Conservation (phyloP, 2,888 invertebrate species). For the Chloroclystis v-ata region DNA sequence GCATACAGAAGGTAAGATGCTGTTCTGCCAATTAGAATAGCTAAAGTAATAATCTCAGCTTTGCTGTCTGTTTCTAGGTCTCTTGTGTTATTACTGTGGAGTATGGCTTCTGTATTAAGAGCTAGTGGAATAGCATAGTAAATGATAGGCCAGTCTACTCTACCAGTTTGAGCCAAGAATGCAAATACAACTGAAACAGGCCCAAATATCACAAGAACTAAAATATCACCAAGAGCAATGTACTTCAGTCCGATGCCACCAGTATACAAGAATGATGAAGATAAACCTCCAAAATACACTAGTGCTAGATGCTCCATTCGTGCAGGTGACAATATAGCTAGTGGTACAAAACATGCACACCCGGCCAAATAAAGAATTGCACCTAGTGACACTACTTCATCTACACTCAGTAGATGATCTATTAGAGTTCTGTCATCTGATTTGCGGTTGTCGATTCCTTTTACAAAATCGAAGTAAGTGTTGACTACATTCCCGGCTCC, state of each 20-base stretch:
- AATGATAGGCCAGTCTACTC: conserved; percentile 92
- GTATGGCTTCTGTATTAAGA: conserved; percentile 94
- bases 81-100: conserved; percentile 96
- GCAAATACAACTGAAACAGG: conserved; percentile 96
- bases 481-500: conserved; percentile 98
- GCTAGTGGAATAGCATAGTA: conserved; percentile 96
- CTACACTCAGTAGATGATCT: conserved; percentile 87
- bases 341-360: conserved; percentile 87
- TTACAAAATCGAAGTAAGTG: conserved; percentile 96
- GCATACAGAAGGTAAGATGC: conserved; percentile 95
- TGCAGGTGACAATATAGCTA: conserved; percentile 89
- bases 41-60: conserved; percentile 95
- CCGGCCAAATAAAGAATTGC: conserved; percentile 92
- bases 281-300: conserved; percentile 96
- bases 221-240: conserved; percentile 94
- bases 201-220: conserved; percentile 95
- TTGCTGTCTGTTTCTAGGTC: conserved; percentile 92
- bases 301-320: conserved; percentile 96
- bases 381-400: conserved; percentile 91
- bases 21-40: conserved; percentile 94
- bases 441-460: conserved; percentile 94
- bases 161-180: conserved; percentile 94
- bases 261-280: conserved; percentile 97
- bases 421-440: conserved; percentile 96
- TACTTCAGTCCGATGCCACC: conserved; percentile 97